phyloP scores from a whole-genome alignment of 2,113 vertebrate genomes.

The Oryzias woworae region DNA sequence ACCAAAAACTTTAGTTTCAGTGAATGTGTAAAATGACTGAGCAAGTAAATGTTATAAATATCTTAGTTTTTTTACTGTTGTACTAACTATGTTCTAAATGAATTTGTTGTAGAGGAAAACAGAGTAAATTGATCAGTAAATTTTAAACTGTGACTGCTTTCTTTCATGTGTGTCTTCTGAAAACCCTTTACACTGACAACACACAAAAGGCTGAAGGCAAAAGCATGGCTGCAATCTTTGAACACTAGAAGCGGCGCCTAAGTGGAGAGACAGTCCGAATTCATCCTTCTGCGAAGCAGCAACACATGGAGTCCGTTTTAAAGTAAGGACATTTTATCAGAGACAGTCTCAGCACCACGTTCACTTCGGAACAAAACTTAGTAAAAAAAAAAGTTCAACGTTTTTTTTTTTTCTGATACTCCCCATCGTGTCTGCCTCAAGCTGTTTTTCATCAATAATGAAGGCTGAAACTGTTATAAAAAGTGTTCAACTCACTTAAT shows the following conservation, averaged over 20 bases:
- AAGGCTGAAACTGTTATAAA: neutral
- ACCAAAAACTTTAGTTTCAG: too few species aligned
- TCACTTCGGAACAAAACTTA: conserved; percentile 7
- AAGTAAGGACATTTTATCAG: conserved; percentile 17
- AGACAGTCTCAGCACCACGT: conserved; percentile 10
- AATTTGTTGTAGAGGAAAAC: neutral
- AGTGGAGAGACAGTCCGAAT: conserved; percentile 2
- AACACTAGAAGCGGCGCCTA: conserved; percentile 9
- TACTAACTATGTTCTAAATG: neutral
- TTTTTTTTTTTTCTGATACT: conserved; percentile 6
- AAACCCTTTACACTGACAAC: conserved; percentile 3
- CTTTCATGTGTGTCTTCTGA: neutral
- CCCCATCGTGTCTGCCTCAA: conserved; percentile 6
- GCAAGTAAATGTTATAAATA: neutral
- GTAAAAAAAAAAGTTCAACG: conserved; percentile 23
- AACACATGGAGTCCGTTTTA: conserved; percentile 33
- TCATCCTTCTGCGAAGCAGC: conserved; percentile 15
- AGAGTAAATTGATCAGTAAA: neutral
- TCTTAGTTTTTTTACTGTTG: neutral
- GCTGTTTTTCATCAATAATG: conserved; percentile 17
- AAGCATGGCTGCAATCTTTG: conserved; percentile 1
- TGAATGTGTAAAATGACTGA: neutral
- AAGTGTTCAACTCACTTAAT: conserved; percentile 6
- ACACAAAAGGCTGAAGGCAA: neutral
- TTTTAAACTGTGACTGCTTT: neutral